Conservation (phyloP, 2,888 invertebrate genomes). For the Drosophila kuntzei region DNA sequence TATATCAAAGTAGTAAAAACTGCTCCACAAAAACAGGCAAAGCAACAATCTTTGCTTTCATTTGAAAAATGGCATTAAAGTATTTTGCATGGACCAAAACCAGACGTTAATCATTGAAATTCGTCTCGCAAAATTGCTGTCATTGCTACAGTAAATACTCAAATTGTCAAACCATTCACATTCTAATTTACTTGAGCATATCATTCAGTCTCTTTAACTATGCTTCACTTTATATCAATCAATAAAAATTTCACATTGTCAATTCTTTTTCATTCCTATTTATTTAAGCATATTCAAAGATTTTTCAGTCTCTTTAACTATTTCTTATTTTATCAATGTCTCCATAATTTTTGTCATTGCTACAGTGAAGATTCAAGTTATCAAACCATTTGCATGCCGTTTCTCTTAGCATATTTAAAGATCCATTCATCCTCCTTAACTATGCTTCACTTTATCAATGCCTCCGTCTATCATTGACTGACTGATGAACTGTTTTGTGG, state of each 20-base stretch:
- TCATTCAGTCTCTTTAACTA: neutral
- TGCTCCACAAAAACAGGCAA: conserved; percentile 15
- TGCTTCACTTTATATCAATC: neutral
- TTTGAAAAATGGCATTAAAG: conserved; percentile 61
- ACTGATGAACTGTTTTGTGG: conserved; percentile 50
- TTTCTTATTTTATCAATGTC: neutral
- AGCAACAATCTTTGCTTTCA: conserved; percentile 53
- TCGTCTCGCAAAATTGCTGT: conserved; percentile 10
- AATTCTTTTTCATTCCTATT: neutral
- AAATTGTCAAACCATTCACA: neutral
- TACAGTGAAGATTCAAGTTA: neutral
- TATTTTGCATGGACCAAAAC: conserved; percentile 62
- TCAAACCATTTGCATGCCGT: neutral
- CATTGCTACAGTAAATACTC: conserved; percentile 37
- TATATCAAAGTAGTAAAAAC: conserved; percentile 44
- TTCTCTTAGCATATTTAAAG: neutral
- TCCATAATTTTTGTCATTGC: neutral
- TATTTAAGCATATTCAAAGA: neutral
- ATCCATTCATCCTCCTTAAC: conserved; percentile 5
- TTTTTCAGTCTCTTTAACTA: neutral
- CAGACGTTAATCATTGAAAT: conserved; percentile 26
- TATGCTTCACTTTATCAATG: conserved; percentile 41
- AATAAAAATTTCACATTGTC: neutral
- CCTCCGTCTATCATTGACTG: conserved; percentile 36
- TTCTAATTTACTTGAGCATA: neutral